Conservation (phyloP, 1,140 invertebrate genomes). For the Drosophila watanabei region DNA sequence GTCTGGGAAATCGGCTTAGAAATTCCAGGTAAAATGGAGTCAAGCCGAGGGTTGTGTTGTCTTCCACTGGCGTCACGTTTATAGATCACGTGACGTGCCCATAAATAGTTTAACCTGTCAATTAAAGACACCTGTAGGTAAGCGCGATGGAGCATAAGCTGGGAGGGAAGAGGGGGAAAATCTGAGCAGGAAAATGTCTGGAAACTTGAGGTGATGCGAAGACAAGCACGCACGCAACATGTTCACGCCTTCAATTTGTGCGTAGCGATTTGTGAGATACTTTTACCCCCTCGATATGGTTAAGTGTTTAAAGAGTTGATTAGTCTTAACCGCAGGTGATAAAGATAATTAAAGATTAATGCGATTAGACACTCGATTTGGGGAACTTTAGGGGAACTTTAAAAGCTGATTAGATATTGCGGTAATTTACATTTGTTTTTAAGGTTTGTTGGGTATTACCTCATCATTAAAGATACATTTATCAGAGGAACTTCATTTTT, state of each 20-base stretch:
- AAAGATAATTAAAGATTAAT: background rate
- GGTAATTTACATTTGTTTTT: background rate
- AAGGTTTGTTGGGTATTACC: background rate
- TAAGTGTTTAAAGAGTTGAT: slow-evolving; percentile 9
- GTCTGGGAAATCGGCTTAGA: slow-evolving; percentile 66
- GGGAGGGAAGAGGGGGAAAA: background rate
- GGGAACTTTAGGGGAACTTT: background rate
- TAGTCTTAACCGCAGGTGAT: slow-evolving; percentile 2
- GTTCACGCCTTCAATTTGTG: slow-evolving; percentile 48
- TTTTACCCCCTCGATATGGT: background rate
- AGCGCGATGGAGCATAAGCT: slow-evolving; percentile 11
- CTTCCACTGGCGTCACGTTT: slow-evolving; percentile 48
- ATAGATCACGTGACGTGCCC: slow-evolving; percentile 78
- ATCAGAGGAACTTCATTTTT: background rate
- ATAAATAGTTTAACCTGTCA: slow-evolving; percentile 79
- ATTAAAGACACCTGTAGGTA: slow-evolving; percentile 75
- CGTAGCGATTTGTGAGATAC: slow-evolving; percentile 20
- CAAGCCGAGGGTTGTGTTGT: slow-evolving; percentile 9
- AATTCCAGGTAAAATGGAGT: slow-evolving; percentile 37
- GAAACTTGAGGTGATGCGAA: slow-evolving; percentile 15
- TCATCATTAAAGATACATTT: background rate
- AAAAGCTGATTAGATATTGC: slow-evolving; percentile 4
- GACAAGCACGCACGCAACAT: slow-evolving; percentile 35
- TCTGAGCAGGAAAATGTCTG: background rate
- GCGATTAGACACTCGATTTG: slow-evolving; percentile 6